These are phyloP conservation scores for Periparus ater DNA, from an alignment of 2,797 vertebrate species.

Conservation along the genomic window DNA sequence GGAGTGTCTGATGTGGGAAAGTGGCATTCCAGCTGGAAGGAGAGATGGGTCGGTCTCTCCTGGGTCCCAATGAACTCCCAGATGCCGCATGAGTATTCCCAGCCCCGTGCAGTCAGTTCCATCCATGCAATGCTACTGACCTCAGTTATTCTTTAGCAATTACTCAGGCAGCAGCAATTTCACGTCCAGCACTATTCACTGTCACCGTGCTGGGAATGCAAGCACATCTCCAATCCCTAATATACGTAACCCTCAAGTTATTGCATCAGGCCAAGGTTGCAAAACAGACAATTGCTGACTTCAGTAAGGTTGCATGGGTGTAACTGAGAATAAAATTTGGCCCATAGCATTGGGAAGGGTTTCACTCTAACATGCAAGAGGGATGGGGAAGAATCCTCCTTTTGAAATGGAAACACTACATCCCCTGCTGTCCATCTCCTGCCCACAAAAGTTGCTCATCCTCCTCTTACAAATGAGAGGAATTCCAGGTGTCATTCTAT, in stretches of 20 bases:
- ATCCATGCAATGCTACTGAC: not conserved
- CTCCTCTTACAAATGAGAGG: not conserved
- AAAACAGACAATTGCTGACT: conserved; percentile 60
- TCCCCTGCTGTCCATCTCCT: conserved; percentile 7
- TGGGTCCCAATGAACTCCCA: not conserved
- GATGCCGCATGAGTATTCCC: fast-evolving
- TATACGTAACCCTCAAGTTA: not conserved
- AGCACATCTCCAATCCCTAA: not conserved
- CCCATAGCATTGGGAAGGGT: not conserved
- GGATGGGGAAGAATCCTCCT: not conserved
- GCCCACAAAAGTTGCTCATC: not conserved
- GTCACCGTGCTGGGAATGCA: not conserved
- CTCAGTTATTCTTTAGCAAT: conserved; percentile 17
- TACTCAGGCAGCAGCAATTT: not conserved
- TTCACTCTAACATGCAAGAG: not conserved
- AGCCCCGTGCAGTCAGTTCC: not conserved
- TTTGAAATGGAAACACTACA: conserved; percentile 15
- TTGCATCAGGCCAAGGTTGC: conserved; percentile 56
- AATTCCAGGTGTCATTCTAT: not conserved
- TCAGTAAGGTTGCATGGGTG: conserved; percentile 52
- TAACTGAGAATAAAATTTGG: conserved; percentile 51
- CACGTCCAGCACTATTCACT: fast-evolving
- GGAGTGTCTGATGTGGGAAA: conserved; percentile 65
- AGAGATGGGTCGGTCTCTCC: not conserved
- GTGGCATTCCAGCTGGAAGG: conserved; percentile 7